Evolutionary conservation across 2,888 invertebrate genomes (phyloP), one percentile per base, ranked within the genome.

Genomic region (Tortrix viridana): DNA sequence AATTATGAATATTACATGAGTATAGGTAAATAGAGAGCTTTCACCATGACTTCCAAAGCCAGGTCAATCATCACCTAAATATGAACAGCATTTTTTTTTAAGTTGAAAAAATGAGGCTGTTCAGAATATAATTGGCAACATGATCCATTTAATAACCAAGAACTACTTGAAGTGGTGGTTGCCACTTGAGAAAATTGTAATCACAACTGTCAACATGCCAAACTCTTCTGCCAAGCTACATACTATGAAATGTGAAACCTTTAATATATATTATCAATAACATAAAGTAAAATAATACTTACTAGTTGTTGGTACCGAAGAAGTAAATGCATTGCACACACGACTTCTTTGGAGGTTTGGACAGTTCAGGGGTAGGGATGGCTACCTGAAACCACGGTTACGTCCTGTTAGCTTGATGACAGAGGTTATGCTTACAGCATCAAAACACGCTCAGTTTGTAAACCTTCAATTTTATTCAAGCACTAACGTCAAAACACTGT

Each of bases 221-320:
- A 32, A 32, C 32, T 32, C 12, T 22, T 7, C 12, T 9, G 12
- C 32, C 32, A 32, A 12, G 12, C 32, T 32, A n/a, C n/a, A n/a
- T n/a, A n/a, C 26, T 26, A 16, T 14, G 37, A 37, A 32, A 50
- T 37, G 5, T n/a, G 3, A 14, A 12, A 6, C 32, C 16, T 26
- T 3, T 19, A 22, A n/a, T n/a, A 1, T 26, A 0, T 37, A 3
- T 14, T 50, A 20, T 12, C 9, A 18, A 23, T 43, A 32, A 19
- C 23, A 43, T 16, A 20, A 22, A 44, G 19, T 20, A 37, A 47
- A 32, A 37, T 9, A 5, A 67, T 79, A 96, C 98, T 97, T 93
- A 98, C 98, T 97, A 98, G 85, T 98, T 98, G 76, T 97, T 96
- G n/a, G 97, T 95, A 61, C 98, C 98, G 88, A 97, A 98, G 93